A percentile compares a stretch with the other conserved stretches of the same genome.
These are phyloP conservation scores for Mesaphorura yosii DNA, from an alignment of 1,140 invertebrate genomes.

Conservation along the genomic window DNA sequence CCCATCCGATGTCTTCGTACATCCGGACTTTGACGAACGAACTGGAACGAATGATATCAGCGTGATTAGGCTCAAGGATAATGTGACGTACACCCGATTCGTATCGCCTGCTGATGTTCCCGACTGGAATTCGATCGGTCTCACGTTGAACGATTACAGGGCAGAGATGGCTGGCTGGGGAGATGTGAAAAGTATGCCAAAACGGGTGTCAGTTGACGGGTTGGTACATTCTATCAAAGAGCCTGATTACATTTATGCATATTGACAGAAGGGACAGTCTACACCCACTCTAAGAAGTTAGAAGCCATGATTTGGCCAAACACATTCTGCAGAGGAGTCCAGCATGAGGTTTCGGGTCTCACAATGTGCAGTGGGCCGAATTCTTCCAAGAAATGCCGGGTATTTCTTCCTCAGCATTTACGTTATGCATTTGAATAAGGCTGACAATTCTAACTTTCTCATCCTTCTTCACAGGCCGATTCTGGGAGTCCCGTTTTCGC, in stretches of 20 bases:
- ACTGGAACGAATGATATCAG: slow-evolving; percentile 1
- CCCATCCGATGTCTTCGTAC: background rate
- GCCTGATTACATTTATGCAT: background rate
- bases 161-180: slow-evolving; percentile 3
- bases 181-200: background rate
- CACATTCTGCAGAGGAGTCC: background rate
- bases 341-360: background rate
- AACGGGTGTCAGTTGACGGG: background rate
- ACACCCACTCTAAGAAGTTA: background rate
- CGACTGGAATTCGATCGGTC: background rate
- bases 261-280: background rate
- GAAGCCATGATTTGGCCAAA: background rate
- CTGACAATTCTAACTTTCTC: too few relatives aligned
- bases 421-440: too few relatives aligned
- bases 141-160: background rate
- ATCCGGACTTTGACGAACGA: slow-evolving; percentile 1
- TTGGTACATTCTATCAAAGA: background rate
- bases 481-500: slow-evolving; percentile 1
- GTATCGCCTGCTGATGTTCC: background rate
- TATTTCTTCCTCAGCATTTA: too few relatives aligned
- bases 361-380: background rate
- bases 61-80: background rate
- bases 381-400: background rate
- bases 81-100: background rate
- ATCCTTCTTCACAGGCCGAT: background rate